These are phyloP conservation scores for Drosophila sechellia DNA, from an alignment of 1,140 invertebrate species.

Conservation along the genomic window DNA sequence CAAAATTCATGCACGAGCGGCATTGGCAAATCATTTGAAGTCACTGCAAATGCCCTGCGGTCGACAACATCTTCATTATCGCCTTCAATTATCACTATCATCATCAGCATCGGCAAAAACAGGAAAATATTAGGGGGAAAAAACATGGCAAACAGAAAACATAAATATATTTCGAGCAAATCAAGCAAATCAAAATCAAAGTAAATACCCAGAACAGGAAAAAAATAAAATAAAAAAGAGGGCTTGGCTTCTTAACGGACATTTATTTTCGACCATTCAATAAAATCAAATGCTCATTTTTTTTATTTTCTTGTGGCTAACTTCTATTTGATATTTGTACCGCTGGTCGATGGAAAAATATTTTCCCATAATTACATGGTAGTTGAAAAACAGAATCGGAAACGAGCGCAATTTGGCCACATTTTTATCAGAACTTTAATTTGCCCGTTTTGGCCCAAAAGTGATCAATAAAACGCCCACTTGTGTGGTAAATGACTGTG, in stretches of 20 bases:
- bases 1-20: slow-evolving; percentile 71
- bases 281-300: not conserved
- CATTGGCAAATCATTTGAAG: slow-evolving; percentile 53
- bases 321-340: not conserved
- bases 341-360: not conserved
- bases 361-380: slow-evolving; percentile 1
- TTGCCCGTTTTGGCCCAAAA: slow-evolving; percentile 6
- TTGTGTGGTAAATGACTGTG: slow-evolving; percentile 1
- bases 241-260: slow-evolving; percentile 13
- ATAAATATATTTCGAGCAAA: slow-evolving; percentile 42
- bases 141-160: slow-evolving; percentile 41
- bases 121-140: slow-evolving; percentile 9
- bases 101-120: not conserved
- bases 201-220: slow-evolving; percentile 41
- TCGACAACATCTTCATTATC: slow-evolving; percentile 18
- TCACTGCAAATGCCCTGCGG: slow-evolving; percentile 17
- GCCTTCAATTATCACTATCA: slow-evolving; percentile 60
- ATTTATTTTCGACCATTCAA: slow-evolving; percentile 8
- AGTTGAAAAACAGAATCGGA: not conserved
- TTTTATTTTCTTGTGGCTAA: not conserved
- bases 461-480: slow-evolving; percentile 9
- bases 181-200: slow-evolving; percentile 71
- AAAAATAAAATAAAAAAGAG: slow-evolving; percentile 1
- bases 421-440: slow-evolving; percentile 7
- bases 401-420: slow-evolving; percentile 7